Evolutionary conservation across 2,888 invertebrate species (phyloP).

Genomic region (Chironomus tentans): DNA sequence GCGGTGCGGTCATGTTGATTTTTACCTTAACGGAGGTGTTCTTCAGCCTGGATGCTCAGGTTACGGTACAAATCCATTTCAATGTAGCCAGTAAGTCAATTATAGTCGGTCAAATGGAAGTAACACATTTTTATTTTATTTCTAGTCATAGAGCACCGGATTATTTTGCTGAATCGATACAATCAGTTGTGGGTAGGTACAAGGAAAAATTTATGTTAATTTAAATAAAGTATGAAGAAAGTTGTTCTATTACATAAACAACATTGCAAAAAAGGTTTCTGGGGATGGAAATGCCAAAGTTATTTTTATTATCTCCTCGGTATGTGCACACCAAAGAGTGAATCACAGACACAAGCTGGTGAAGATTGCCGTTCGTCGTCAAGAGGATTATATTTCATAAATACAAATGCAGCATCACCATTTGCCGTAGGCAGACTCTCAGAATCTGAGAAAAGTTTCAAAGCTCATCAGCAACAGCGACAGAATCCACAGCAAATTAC

Average conservation of each 20-base stretch:
- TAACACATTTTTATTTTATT: conserved; percentile 47
- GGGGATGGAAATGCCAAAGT: conserved; percentile 55
- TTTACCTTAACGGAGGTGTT: conserved; percentile 60
- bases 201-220: not conserved
- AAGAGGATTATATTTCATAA: conserved; percentile 48
- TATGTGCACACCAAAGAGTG: conserved; percentile 46
- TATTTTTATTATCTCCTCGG: conserved; percentile 50
- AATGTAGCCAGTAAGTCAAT: conserved; percentile 15
- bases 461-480: not conserved
- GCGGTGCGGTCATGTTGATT: conserved; percentile 56
- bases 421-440: conserved; percentile 52
- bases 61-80: not conserved
- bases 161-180: conserved; percentile 57
- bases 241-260: not conserved
- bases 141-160: conserved; percentile 54
- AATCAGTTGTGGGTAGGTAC: conserved; percentile 32
- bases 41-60: conserved; percentile 2
- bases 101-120: not conserved
- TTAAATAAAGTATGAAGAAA: not conserved
- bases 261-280: conserved; percentile 48
- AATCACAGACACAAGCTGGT: conserved; percentile 44
- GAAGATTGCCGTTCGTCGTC: conserved; percentile 41
- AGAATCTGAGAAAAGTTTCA: conserved; percentile 33
- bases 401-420: conserved; percentile 47
- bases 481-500: not conserved